Conservation (phyloP, 2,797 vertebrate genomes). For the Microchirus variegatus region DNA sequence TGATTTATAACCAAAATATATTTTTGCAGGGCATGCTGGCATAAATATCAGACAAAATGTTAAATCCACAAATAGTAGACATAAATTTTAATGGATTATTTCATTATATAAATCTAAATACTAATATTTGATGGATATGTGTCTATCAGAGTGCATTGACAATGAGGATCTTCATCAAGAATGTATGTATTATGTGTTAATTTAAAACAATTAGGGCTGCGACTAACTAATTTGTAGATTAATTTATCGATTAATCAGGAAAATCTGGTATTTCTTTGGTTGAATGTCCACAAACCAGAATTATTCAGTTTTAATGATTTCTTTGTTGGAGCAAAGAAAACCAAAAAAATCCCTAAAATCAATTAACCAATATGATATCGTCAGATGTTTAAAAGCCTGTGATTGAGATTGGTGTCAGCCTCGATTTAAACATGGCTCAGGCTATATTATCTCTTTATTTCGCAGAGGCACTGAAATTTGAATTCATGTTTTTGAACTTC, state of each 20-base stretch:
- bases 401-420: neutral
- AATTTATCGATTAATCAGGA: too few relatives aligned
- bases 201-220: neutral
- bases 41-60: neutral
- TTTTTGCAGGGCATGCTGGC: neutral
- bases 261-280: too few relatives aligned
- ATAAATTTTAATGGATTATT: neutral
- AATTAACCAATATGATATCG: neutral
- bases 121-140: too few relatives aligned
- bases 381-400: neutral
- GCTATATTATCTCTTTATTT: neutral
- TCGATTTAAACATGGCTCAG: neutral
- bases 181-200: too few relatives aligned
- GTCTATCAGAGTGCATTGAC: too few relatives aligned
- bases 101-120: neutral
- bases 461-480: neutral
- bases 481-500: neutral
- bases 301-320: too few relatives aligned
- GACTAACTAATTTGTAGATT: too few relatives aligned
- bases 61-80: neutral
- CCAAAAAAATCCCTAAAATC: too few relatives aligned
- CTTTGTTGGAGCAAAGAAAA: too few relatives aligned
- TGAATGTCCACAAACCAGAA: too few relatives aligned
- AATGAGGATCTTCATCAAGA: too few relatives aligned
- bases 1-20: neutral